A percentile compares a stretch with the other conserved stretches of the same genome.
These are phyloP conservation scores for Bombylius major DNA, from an alignment of 2,888 invertebrate genomes.

Conservation along the genomic window DNA sequence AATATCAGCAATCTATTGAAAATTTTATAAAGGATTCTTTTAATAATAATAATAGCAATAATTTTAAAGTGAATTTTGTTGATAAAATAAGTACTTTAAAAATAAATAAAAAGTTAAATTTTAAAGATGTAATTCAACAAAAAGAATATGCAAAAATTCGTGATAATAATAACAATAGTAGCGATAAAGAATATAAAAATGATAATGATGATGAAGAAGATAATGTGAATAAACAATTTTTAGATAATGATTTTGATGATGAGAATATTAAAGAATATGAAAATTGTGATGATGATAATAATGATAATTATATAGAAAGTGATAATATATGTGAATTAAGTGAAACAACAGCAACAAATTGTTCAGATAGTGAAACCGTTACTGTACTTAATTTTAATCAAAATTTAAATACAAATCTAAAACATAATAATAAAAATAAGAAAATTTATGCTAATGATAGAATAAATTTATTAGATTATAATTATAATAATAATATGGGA, in stretches of 20 bases:
- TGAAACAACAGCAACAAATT: neutral
- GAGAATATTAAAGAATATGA: neutral
- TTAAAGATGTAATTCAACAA: neutral
- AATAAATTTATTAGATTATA: neutral
- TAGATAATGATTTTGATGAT: neutral
- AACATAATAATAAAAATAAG: neutral
- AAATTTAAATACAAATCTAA: neutral
- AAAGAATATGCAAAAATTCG: neutral
- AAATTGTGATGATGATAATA: neutral
- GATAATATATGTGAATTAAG: neutral
- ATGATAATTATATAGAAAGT: neutral
- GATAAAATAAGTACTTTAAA: neutral
- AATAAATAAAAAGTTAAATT: neutral
- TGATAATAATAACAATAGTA: neutral
- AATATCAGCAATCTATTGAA: neutral
- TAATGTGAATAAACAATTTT: neutral
- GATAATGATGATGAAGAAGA: neutral
- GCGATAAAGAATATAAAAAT: neutral
- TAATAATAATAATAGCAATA: neutral
- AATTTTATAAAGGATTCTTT: neutral
- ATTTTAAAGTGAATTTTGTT: neutral
- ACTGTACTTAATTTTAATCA: neutral
- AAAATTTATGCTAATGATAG: neutral
- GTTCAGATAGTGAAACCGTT: neutral
- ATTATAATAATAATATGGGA: conserved; percentile 45